Conservation (phyloP, 1,140 invertebrate species). For the Bombus cullumanus region DNA sequence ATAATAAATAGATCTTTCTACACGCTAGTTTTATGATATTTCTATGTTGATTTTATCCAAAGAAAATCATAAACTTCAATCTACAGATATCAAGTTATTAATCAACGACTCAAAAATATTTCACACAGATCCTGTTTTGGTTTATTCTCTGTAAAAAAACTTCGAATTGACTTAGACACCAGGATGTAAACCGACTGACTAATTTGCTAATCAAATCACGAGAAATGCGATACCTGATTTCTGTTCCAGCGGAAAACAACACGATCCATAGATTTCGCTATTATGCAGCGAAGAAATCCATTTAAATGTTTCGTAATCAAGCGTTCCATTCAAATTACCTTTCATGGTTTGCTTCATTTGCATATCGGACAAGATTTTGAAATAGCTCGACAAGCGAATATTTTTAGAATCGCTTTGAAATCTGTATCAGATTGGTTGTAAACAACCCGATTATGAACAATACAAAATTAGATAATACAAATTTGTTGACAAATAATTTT, state of each 20-base stretch:
- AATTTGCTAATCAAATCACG: conserved; percentile 10
- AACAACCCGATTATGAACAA: neutral
- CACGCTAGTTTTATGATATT: too few relatives aligned
- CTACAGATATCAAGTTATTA: too few relatives aligned
- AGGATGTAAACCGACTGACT: neutral
- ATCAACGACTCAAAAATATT: too few relatives aligned
- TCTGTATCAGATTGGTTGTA: neutral
- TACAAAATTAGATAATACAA: neutral
- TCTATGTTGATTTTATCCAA: too few relatives aligned
- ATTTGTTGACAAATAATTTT: neutral
- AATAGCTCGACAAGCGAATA: neutral
- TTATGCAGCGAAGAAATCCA: neutral
- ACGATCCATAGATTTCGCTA: neutral
- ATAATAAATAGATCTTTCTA: too few relatives aligned
- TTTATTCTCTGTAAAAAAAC: neutral
- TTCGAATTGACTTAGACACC: neutral
- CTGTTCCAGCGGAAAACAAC: neutral
- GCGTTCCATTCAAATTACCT: conserved; percentile 1
- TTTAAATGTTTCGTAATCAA: conserved; percentile 9
- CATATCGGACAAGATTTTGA: neutral
- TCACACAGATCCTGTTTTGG: too few relatives aligned
- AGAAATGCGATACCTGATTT: neutral
- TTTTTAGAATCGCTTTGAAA: neutral
- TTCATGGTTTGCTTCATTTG: neutral
- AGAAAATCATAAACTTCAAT: too few relatives aligned